Evolutionary conservation across 2,888 invertebrate species (phyloP).

Genomic region (Stenotaenia linearis): DNA sequence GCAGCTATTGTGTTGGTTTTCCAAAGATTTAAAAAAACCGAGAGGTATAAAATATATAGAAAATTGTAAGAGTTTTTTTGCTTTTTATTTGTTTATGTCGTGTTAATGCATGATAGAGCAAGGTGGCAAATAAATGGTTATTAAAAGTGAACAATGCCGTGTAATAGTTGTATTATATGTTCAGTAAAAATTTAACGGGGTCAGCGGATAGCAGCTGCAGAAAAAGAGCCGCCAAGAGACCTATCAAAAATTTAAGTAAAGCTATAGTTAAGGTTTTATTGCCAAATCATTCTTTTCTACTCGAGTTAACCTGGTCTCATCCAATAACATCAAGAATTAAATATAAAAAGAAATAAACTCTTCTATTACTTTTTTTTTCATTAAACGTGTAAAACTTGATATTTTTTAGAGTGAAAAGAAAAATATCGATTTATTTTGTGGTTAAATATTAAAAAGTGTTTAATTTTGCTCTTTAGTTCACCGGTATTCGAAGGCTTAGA

Average conservation of each 20-base stretch:
- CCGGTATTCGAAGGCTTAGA: constrained; percentile 29
- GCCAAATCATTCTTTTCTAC: background rate
- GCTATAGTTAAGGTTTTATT: background rate
- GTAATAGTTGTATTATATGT: background rate
- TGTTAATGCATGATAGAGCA: background rate
- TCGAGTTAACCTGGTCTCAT: background rate
- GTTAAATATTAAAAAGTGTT: too few species aligned
- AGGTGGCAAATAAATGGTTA: background rate
- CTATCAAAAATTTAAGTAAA: background rate
- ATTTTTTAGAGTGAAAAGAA: too few species aligned
- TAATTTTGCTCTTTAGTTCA: background rate
- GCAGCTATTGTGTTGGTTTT: background rate
- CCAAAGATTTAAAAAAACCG: background rate
- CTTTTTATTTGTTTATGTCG: too few species aligned
- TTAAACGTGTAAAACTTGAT: too few species aligned
- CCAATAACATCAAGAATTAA: background rate
- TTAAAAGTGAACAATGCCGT: background rate
- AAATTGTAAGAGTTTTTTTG: background rate
- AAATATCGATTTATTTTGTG: too few species aligned
- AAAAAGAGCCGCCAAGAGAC: background rate
- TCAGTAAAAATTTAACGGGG: background rate
- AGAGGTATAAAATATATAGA: background rate
- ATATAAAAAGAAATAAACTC: background rate
- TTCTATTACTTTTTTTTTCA: background rate
- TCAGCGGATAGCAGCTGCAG: background rate